A percentile compares a stretch with the other conserved stretches of the same genome.
These are phyloP conservation scores for Irena cyanogastra DNA, from an alignment of 2,113 vertebrate genomes.

Conservation along the genomic window DNA sequence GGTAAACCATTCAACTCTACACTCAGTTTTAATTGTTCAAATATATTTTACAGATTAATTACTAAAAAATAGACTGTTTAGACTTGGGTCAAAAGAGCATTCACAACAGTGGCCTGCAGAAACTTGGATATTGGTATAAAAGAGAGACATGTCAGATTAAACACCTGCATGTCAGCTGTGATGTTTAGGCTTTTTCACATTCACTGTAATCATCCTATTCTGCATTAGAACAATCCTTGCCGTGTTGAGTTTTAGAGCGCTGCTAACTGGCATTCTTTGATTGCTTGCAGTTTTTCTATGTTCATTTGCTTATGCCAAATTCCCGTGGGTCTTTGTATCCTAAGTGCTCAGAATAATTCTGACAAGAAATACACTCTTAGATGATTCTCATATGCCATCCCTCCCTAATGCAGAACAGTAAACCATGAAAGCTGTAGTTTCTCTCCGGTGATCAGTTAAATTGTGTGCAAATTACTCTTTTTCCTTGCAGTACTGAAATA, in stretches of 20 bases:
- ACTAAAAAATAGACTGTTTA: background rate
- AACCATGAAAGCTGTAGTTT: background rate
- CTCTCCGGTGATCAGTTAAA: background rate
- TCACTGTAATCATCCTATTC: background rate
- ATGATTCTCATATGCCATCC: background rate
- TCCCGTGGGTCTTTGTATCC: fast-evolving
- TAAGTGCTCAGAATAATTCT: background rate
- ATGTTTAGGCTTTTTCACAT: background rate
- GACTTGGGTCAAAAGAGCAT: background rate
- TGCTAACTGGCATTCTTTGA: background rate
- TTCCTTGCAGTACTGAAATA: background rate
- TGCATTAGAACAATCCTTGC: background rate
- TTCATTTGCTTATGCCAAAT: background rate
- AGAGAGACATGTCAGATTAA: background rate
- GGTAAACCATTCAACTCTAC: background rate
- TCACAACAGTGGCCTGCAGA: background rate
- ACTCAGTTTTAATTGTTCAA: background rate
- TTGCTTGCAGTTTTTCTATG: background rate
- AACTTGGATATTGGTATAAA: background rate
- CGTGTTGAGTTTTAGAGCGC: background rate
- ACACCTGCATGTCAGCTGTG: background rate
- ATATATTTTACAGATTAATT: background rate
- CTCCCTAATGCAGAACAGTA: background rate
- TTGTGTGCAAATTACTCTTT: background rate
- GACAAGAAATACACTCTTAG: background rate